Percentiles rank a stretch among this genome's conserved stretches.
Evolutionary conservation across 2,888 invertebrate genomes (phyloP).

Genomic region (Drosophila demipolita): DNA sequence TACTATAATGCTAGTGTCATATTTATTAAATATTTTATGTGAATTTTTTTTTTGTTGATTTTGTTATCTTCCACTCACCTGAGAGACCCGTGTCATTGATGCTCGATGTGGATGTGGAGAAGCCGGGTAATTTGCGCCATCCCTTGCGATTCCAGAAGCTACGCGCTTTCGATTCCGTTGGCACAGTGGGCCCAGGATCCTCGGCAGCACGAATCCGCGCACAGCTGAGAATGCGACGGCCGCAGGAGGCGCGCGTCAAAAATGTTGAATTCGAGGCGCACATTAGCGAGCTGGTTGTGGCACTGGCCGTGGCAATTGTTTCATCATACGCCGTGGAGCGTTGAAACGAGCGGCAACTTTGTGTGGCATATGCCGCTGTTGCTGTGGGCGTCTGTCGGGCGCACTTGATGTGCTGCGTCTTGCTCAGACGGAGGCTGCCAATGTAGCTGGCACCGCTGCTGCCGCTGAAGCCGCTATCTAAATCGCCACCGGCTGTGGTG

Average conservation of each 20-base stretch:
- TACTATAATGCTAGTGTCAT: not conserved
- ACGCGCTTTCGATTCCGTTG: conserved; percentile 83
- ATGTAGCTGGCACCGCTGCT: conserved; percentile 93
- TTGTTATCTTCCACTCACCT: conserved; percentile 86
- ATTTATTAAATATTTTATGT: not conserved
- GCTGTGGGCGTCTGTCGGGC: conserved; percentile 67
- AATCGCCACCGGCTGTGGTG: conserved; percentile 70
- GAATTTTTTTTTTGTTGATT: not conserved
- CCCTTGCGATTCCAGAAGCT: conserved; percentile 91
- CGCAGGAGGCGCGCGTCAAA: conserved; percentile 85
- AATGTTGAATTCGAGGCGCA: conserved; percentile 58
- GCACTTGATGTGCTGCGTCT: conserved; percentile 82
- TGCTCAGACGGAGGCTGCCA: conserved; percentile 87
- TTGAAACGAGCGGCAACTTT: conserved; percentile 84
- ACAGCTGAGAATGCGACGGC: conserved; percentile 83
- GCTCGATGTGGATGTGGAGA: conserved; percentile 90
- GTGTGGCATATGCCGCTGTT: conserved; percentile 77
- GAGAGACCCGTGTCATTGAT: conserved; percentile 88
- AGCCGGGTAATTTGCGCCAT: conserved; percentile 92
- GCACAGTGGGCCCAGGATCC: conserved; percentile 83
- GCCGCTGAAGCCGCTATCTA: conserved; percentile 93
- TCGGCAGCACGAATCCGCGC: conserved; percentile 86
- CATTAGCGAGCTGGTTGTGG: not conserved
- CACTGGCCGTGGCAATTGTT: conserved; percentile 17
- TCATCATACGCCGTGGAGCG: conserved; percentile 61